Percentiles rank a stretch among this genome's conserved stretches.
Evolutionary conservation across 2,113 vertebrate genomes (phyloP).

Genomic region (Catagonus wagneri): DNA sequence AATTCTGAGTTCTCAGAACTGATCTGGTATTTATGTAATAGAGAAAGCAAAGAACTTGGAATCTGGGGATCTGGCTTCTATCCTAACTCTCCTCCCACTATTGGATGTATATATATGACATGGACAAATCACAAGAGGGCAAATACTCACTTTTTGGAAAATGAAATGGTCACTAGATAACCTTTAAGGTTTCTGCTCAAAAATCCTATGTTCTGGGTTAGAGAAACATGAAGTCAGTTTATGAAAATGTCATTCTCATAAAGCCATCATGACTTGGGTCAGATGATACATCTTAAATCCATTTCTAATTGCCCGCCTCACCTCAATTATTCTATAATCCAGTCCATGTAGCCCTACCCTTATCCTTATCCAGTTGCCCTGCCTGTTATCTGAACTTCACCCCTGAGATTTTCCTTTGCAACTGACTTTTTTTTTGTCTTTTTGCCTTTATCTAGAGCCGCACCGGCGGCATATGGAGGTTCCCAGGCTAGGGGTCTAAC

Average conservation of each 20-base stretch:
- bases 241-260: conserved; percentile 29
- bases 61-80: not conserved
- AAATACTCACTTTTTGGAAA: not conserved
- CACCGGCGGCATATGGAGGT: too few relatives aligned
- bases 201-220: conserved; percentile 6
- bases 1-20: not conserved
- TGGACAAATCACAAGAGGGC: not conserved
- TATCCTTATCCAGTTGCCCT: not conserved
- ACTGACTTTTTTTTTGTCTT: too few relatives aligned
- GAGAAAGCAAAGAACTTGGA: not conserved
- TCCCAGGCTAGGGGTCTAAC: too few relatives aligned
- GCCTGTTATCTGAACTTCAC: not conserved
- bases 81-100: not conserved
- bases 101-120: not conserved
- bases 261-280: conserved; percentile 49
- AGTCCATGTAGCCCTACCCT: not conserved
- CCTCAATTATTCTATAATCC: conserved; percentile 1
- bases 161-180: conserved; percentile 35
- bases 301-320: not conserved
- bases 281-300: conserved; percentile 58
- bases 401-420: conserved; percentile 51
- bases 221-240: conserved; percentile 44
- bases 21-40: not conserved
- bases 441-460: too few relatives aligned
- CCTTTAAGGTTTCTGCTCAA: not conserved